These are phyloP conservation scores for Potamarius usumacintae DNA, from an alignment of 2,113 vertebrate genomes.

Conservation along the genomic window DNA sequence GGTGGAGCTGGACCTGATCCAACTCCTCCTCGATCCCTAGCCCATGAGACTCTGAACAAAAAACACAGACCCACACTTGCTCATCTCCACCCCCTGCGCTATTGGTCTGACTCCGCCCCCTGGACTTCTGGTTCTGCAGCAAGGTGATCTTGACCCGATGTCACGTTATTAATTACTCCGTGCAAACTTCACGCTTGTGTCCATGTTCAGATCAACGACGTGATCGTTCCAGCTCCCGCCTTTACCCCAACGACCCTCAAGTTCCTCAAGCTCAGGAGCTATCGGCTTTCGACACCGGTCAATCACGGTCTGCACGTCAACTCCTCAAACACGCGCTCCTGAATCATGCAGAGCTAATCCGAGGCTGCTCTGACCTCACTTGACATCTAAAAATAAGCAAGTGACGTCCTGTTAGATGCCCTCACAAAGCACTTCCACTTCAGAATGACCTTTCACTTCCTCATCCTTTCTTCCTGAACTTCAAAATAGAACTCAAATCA, in stretches of 20 bases:
- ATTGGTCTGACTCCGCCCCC: background rate
- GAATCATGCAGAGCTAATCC: background rate
- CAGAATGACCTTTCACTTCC: conserved; percentile 52
- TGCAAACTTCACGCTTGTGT: too few species aligned
- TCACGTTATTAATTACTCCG: background rate
- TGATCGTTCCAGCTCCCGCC: background rate
- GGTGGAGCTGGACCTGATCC: background rate
- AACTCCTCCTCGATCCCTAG: background rate
- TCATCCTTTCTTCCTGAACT: background rate
- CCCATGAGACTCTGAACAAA: conserved; percentile 18
- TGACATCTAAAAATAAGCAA: conserved; percentile 41
- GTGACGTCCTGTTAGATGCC: conserved; percentile 33
- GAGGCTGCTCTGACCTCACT: background rate
- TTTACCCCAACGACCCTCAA: background rate
- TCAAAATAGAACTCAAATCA: background rate
- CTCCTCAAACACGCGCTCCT: background rate
- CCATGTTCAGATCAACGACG: too few species aligned
- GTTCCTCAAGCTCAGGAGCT: background rate
- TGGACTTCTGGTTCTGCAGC: background rate
- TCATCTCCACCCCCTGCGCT: background rate
- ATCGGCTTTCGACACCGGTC: background rate
- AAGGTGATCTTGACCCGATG: background rate
- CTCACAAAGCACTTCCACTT: conserved; percentile 21
- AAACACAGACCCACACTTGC: background rate
- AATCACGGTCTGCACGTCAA: background rate